A percentile compares a stretch with the other conserved stretches of the same genome.
Evolutionary conservation across 2,113 vertebrate genomes (phyloP).

Genomic region (Oxygymnocypris stewartii): DNA sequence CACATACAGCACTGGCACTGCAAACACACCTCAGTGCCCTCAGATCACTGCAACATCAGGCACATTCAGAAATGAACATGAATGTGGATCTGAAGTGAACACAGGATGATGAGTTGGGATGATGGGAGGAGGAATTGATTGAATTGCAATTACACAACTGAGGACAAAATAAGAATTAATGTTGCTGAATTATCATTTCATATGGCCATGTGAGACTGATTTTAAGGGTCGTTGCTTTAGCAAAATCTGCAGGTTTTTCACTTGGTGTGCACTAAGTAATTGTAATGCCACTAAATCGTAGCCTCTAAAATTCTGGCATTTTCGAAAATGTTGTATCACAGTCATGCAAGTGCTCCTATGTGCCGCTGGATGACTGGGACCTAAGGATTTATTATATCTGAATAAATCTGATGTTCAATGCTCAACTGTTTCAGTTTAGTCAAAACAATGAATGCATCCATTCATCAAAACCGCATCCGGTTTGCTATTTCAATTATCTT

Average conservation of each 20-base stretch:
- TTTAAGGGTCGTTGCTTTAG: background rate
- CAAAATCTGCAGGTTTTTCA: background rate
- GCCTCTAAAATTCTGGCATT: background rate
- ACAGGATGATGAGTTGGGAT: background rate
- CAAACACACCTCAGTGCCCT: constrained; percentile 23
- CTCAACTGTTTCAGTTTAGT: background rate
- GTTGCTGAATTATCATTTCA: background rate
- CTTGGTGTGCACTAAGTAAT: background rate
- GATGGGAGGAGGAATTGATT: background rate
- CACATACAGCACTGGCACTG: constrained; percentile 22
- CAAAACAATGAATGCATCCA: background rate
- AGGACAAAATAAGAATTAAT: background rate
- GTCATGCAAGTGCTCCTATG: background rate
- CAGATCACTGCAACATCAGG: background rate
- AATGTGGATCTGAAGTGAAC: background rate
- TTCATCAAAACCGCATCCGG: background rate
- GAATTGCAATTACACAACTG: background rate
- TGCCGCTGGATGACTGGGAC: background rate
- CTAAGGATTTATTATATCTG: background rate
- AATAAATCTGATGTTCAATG: background rate
- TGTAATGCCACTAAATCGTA: background rate
- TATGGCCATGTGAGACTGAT: background rate
- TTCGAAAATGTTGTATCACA: background rate
- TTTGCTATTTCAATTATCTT: background rate
- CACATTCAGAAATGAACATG: background rate